These are phyloP conservation scores for Diplolepis rosae DNA, from an alignment of 2,888 invertebrate genomes.

Conservation along the genomic window DNA sequence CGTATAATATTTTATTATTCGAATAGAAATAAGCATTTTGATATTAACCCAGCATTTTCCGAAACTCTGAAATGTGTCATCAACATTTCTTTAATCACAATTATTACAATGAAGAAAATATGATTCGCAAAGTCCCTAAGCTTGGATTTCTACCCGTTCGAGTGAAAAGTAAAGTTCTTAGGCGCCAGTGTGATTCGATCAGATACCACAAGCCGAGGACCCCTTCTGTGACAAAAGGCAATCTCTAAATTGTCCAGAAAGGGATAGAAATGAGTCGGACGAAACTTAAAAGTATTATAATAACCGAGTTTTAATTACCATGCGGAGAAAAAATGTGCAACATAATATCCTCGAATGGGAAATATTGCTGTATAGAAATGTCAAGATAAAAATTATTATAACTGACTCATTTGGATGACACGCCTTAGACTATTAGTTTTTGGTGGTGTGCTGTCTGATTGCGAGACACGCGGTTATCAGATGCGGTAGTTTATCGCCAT, in stretches of 20 bases:
- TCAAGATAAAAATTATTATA: conserved; percentile 4
- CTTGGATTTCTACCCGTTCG: not conserved
- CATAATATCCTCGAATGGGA: not conserved
- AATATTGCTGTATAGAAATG: not conserved
- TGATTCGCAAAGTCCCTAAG: too few species aligned
- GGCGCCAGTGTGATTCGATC: too few species aligned
- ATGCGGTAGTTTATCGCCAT: conserved; percentile 46
- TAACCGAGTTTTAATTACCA: not conserved
- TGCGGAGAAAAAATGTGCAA: not conserved
- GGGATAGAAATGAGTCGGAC: not conserved
- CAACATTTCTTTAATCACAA: too few species aligned
- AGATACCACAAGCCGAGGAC: not conserved
- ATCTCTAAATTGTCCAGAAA: not conserved
- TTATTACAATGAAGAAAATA: too few species aligned
- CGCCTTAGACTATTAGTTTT: conserved; percentile 29
- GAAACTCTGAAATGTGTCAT: too few species aligned
- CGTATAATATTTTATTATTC: too few species aligned
- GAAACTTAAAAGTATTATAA: not conserved
- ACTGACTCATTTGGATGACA: conserved; percentile 26
- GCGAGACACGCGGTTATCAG: conserved; percentile 41
- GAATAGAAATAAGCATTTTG: too few species aligned
- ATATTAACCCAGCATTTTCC: too few species aligned
- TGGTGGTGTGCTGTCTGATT: conserved; percentile 15
- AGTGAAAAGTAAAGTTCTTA: too few species aligned
- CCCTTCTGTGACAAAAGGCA: not conserved